Conservation (phyloP, 2,797 vertebrate species). For the Xenentodon cancila region DNA sequence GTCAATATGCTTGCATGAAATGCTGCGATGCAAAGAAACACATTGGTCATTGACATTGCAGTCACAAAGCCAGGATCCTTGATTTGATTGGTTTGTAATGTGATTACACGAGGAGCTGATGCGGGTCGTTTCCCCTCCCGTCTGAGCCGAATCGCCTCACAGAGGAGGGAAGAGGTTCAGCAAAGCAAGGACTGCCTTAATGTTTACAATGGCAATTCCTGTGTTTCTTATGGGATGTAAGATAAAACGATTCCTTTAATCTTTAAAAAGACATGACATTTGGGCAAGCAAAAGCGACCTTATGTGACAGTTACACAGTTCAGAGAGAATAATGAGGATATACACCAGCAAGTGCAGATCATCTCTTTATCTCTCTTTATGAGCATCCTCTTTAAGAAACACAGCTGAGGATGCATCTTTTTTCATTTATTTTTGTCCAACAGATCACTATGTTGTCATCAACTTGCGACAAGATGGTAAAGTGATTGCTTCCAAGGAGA, state of each 20-base stretch:
- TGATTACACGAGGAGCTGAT: slow-evolving; percentile 63
- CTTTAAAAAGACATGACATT: background rate
- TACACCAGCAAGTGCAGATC: background rate
- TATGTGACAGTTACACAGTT: background rate
- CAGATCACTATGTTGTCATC: slow-evolving; percentile 86
- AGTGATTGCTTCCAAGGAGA: slow-evolving; percentile 83
- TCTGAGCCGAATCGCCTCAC: slow-evolving; percentile 39
- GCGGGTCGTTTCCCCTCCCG: slow-evolving; percentile 61
- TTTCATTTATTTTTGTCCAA: background rate
- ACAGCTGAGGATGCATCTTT: background rate
- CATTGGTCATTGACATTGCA: background rate
- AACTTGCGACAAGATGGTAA: slow-evolving; percentile 78
- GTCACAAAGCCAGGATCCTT: slow-evolving; percentile 27
- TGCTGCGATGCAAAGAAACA: background rate
- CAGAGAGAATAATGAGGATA: background rate
- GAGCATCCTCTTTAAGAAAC: slow-evolving; percentile 4
- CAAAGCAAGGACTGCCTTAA: slow-evolving; percentile 1
- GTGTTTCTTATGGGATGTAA: background rate
- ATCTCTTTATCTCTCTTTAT: no score
- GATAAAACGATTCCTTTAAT: background rate
- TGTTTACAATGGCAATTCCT: background rate
- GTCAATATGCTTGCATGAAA: background rate
- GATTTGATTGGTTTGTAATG: slow-evolving; percentile 20
- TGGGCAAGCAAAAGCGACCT: slow-evolving; percentile 13
- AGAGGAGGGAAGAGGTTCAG: slow-evolving; percentile 13